Percentiles rank a stretch among this genome's conserved stretches.
These are phyloP conservation scores for Dicyrtoma fusca DNA, from an alignment of 2,888 invertebrate species.

Conservation along the genomic window DNA sequence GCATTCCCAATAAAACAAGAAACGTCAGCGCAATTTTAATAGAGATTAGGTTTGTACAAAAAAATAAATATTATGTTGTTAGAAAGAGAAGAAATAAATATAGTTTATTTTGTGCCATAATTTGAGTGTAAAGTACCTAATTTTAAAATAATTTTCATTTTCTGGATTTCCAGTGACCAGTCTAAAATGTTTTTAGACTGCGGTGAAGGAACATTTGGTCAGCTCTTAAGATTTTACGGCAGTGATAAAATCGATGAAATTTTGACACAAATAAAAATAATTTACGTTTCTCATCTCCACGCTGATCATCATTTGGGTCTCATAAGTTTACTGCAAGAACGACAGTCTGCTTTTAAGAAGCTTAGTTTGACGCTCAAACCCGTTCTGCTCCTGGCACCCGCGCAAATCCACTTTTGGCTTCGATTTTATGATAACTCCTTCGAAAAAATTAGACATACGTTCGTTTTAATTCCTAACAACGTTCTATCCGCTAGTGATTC, in stretches of 20 bases:
- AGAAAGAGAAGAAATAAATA: too few species aligned
- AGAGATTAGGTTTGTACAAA: conserved; percentile 68
- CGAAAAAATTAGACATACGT: conserved; percentile 68
- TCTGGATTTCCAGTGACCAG: conserved; percentile 62
- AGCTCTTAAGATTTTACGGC: conserved; percentile 83
- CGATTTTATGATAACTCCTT: conserved; percentile 72
- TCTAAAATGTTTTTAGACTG: conserved; percentile 84
- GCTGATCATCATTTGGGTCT: conserved; percentile 95
- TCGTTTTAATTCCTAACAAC: conserved; percentile 69
- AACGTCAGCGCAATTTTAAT: conserved; percentile 85
- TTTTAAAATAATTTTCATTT: too few species aligned
- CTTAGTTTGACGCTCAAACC: conserved; percentile 59
- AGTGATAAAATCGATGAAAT: conserved; percentile 66
- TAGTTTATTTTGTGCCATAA: too few species aligned
- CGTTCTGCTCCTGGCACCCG: conserved; percentile 73
- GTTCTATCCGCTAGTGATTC: too few species aligned
- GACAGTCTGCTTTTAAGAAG: conserved; percentile 63
- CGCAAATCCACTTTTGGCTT: conserved; percentile 76
- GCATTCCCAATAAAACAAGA: conserved; percentile 87
- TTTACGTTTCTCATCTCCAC: conserved; percentile 94
- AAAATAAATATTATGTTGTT: not conserved
- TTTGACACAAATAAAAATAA: conserved; percentile 67
- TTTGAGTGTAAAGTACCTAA: too few species aligned
- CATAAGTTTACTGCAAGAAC: conserved; percentile 72
- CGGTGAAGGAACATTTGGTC: conserved; percentile 91